A percentile compares a stretch with the other conserved stretches of the same genome.
These are phyloP conservation scores for Clitarchus hookeri DNA, from an alignment of 2,888 invertebrate species.

Conservation along the genomic window DNA sequence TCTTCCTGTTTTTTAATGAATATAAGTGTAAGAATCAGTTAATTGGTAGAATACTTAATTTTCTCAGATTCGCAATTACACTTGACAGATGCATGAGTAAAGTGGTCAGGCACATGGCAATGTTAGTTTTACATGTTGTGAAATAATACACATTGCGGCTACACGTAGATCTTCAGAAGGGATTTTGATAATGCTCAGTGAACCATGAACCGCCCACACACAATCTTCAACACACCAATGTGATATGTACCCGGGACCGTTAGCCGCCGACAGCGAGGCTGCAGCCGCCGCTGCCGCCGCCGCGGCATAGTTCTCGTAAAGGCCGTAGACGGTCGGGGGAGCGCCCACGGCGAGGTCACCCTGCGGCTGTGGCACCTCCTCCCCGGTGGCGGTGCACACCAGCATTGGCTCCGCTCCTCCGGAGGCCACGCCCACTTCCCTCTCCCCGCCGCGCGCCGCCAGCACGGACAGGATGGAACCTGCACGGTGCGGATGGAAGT, in stretches of 20 bases:
- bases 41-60: too few relatives aligned
- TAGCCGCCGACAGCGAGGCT: conserved; percentile 16
- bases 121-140: too few relatives aligned
- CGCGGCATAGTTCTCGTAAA: conserved; percentile 37
- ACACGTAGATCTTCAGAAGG: too few relatives aligned
- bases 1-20: too few relatives aligned
- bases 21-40: too few relatives aligned
- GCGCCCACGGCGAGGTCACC: background rate
- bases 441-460: conserved; percentile 34
- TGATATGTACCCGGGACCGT: background rate
- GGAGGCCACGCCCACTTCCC: background rate
- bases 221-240: too few relatives aligned
- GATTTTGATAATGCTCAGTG: too few relatives aligned
- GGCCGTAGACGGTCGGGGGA: conserved; percentile 27
- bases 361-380: conserved; percentile 23
- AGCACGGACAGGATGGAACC: conserved; percentile 36
- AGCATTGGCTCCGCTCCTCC: conserved; percentile 27
- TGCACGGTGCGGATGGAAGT: background rate
- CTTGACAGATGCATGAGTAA: too few relatives aligned
- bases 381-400: conserved; percentile 27
- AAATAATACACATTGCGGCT: too few relatives aligned
- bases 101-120: too few relatives aligned
- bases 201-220: too few relatives aligned
- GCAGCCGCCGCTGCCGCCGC: conserved; percentile 32
- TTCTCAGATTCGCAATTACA: too few relatives aligned